Evolutionary conservation across 1,140 invertebrate species (phyloP).

Genomic region (Laupala kohalensis): DNA sequence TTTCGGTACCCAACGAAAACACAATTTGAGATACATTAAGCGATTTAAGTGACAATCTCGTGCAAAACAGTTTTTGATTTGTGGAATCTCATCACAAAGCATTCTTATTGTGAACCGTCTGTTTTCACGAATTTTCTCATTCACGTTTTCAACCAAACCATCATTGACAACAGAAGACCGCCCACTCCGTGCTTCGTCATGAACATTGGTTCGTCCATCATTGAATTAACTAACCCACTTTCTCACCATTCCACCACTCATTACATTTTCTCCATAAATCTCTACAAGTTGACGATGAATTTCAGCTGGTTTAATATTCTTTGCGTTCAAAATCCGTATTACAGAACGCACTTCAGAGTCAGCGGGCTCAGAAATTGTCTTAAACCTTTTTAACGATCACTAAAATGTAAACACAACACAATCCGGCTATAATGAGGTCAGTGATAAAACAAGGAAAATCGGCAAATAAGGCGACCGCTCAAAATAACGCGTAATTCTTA

Average conservation of each 20-base stretch:
- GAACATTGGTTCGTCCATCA: slow-evolving; percentile 15
- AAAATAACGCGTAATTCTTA: too few relatives aligned
- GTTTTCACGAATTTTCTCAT: slow-evolving; percentile 12
- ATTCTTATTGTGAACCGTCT: slow-evolving; percentile 11
- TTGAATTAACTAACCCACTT: slow-evolving; percentile 17
- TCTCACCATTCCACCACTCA: slow-evolving; percentile 14
- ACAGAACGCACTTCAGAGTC: slow-evolving; percentile 5
- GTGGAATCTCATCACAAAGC: slow-evolving; percentile 10
- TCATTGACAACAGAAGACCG: slow-evolving; percentile 16
- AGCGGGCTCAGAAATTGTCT: slow-evolving; percentile 11
- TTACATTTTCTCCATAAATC: slow-evolving; percentile 16
- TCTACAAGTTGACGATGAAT: slow-evolving; percentile 13
- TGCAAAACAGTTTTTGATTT: slow-evolving; percentile 1
- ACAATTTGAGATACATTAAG: too few relatives aligned
- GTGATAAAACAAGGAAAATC: slow-evolving; percentile 12
- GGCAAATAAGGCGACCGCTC: too few relatives aligned
- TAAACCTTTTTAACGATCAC: slow-evolving; percentile 1
- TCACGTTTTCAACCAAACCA: slow-evolving; percentile 15
- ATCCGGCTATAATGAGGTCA: slow-evolving; percentile 14
- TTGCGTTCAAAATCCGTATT: slow-evolving; percentile 14
- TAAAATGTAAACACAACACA: slow-evolving; percentile 10
- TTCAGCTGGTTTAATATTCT: slow-evolving; percentile 14
- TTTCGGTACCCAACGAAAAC: not conserved
- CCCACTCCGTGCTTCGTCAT: slow-evolving; percentile 17
- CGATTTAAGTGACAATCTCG: too few relatives aligned